phyloP scores from a whole-genome alignment of 2,888 invertebrate genomes.

The Torymus texanus region DNA sequence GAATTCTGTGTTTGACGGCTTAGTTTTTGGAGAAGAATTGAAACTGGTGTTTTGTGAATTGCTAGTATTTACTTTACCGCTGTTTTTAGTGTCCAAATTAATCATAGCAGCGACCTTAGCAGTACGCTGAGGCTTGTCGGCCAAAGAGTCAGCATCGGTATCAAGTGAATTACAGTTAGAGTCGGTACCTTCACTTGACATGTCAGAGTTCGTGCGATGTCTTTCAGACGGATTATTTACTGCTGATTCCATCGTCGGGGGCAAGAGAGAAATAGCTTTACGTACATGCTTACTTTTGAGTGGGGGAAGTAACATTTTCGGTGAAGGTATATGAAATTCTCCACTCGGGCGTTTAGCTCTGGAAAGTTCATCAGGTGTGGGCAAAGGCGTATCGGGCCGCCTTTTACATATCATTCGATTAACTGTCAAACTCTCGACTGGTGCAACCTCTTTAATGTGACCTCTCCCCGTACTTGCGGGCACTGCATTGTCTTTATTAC shows the following conservation, averaged over 20 bases:
- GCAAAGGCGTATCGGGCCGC: slow-evolving; percentile 69
- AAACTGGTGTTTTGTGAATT: background rate
- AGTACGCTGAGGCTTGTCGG: slow-evolving; percentile 70
- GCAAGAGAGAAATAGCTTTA: background rate
- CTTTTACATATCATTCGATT: slow-evolving; percentile 56
- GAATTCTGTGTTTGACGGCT: background rate
- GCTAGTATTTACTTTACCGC: background rate
- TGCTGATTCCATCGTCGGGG: background rate
- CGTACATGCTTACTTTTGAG: slow-evolving; percentile 31
- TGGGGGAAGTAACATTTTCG: background rate
- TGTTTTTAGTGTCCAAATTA: slow-evolving; percentile 65
- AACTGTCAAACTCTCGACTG: slow-evolving; percentile 25
- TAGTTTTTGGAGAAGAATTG: slow-evolving; percentile 29
- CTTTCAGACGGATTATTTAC: background rate
- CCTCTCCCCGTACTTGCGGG: slow-evolving; percentile 11
- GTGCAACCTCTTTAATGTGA: slow-evolving; percentile 5
- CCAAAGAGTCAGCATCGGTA: slow-evolving; percentile 48
- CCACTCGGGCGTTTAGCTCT: background rate
- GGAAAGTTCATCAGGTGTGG: slow-evolving; percentile 56
- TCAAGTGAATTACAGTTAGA: slow-evolving; percentile 62
- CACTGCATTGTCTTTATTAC: slow-evolving; percentile 26
- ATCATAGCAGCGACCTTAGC: slow-evolving; percentile 72
- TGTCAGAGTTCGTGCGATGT: slow-evolving; percentile 16
- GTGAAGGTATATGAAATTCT: slow-evolving; percentile 5
- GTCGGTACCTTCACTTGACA: slow-evolving; percentile 55